phyloP scores from a whole-genome alignment of 2,888 invertebrate genomes.

The Pristionchus fissidentatus region DNA sequence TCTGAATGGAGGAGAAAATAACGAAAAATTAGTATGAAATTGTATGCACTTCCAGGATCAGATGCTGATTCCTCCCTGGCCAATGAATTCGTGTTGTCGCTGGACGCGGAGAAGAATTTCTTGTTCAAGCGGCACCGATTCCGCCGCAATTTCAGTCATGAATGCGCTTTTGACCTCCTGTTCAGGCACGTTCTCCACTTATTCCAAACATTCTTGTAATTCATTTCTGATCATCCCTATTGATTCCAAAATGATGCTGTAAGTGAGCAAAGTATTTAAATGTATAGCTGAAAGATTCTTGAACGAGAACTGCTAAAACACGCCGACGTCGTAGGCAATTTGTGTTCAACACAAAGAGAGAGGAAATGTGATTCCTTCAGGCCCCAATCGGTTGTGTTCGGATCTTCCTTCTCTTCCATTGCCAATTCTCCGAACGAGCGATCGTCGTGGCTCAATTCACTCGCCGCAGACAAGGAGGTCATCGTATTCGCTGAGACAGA shows the following conservation, averaged over 20 bases:
- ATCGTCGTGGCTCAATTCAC: constrained; percentile 56
- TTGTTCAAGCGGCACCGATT: constrained; percentile 51
- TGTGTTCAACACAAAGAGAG: not conserved
- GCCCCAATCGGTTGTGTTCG: not conserved
- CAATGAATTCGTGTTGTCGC: constrained; percentile 20
- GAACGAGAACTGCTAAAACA: no score
- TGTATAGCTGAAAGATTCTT: no score
- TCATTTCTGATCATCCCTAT: no score
- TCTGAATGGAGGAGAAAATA: not conserved
- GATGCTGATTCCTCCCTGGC: not conserved
- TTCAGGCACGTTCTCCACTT: constrained; percentile 61
- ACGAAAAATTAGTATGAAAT: no score
- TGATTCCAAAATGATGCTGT: not conserved
- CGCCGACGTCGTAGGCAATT: no score
- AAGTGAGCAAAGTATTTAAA: not conserved
- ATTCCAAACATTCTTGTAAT: not conserved
- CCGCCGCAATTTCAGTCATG: constrained; percentile 52
- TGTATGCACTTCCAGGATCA: not conserved
- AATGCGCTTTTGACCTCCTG: constrained; percentile 65
- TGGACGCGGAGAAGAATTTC: constrained; percentile 41
- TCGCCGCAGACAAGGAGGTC: constrained; percentile 60
- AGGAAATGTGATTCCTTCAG: not conserved
- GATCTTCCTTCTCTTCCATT: not conserved
- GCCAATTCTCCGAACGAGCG: not conserved
- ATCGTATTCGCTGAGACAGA: constrained; percentile 62